Evolutionary conservation across 37 sponge, comb jelly and placozoan genomes (phyloP).

Genomic region (Aphrocallistes beatrix): DNA sequence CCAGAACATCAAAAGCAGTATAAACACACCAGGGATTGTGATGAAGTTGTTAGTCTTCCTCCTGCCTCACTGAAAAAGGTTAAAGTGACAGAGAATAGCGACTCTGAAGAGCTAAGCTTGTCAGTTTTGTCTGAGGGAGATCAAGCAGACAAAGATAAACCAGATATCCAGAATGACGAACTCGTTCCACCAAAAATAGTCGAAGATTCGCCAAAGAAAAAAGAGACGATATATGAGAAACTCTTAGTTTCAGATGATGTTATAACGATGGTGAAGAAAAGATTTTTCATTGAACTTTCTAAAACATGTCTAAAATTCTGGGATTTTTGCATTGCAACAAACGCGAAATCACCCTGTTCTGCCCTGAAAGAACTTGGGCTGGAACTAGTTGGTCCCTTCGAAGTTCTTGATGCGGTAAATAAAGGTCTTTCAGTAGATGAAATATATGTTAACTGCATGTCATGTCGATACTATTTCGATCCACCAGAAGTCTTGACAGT

Average conservation of each 20-base stretch:
- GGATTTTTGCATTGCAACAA: constrained; percentile 43
- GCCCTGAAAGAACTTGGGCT: constrained; percentile 28
- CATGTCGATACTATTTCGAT: constrained; percentile 51
- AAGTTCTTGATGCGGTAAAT: constrained; percentile 39
- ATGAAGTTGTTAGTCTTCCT: background rate
- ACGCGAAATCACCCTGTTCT: constrained; percentile 15
- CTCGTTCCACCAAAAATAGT: background rate
- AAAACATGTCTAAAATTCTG: constrained; percentile 54
- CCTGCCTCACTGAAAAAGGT: background rate
- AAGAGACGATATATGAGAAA: background rate
- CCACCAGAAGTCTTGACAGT: constrained; percentile 64
- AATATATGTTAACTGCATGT: constrained; percentile 14
- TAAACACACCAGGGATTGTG: constrained; percentile 27
- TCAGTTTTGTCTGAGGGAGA: background rate
- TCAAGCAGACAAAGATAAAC: background rate
- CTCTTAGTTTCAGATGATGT: constrained; percentile 6
- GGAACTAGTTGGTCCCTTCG: constrained; percentile 49
- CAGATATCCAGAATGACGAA: background rate
- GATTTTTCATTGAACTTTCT: constrained; percentile 53
- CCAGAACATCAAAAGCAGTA: constrained; percentile 40
- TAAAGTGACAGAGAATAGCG: background rate
- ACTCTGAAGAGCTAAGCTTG: background rate
- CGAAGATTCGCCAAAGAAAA: background rate
- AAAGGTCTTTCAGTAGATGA: constrained; percentile 29
- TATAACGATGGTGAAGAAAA: constrained; percentile 26